Conservation (phyloP, 2,113 vertebrate genomes). For the Hyaena hyaena region DNA sequence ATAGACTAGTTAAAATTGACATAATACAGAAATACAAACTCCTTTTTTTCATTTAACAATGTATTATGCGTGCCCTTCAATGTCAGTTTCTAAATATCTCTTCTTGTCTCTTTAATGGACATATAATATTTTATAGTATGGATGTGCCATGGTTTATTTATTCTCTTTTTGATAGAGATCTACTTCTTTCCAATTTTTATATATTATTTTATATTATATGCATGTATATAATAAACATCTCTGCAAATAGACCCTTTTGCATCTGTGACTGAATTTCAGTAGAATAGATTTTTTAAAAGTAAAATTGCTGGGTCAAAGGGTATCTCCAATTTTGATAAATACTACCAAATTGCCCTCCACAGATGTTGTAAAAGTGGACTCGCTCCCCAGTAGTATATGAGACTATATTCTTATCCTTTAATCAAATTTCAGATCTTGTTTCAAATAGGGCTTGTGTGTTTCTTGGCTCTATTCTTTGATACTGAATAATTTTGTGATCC, state of each 20-base stretch:
- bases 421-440: neutral
- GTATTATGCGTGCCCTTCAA: neutral
- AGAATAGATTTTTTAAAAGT: neutral
- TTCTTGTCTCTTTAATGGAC: neutral
- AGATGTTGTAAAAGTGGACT: neutral
- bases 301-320: neutral
- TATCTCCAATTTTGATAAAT: conserved; percentile 7
- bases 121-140: neutral
- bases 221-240: neutral
- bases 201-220: neutral
- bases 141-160: neutral
- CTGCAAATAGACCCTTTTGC: conserved; percentile 42
- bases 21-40: neutral
- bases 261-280: conserved; percentile 20
- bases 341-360: neutral
- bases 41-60: neutral
- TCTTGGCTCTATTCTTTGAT: conserved; percentile 18
- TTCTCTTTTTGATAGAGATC: neutral
- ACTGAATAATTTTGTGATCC: conserved; percentile 29
- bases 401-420: neutral
- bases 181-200: conserved; percentile 28
- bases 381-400: neutral
- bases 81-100: neutral
- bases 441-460: neutral
- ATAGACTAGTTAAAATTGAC: neutral